Evolutionary conservation across 2,113 vertebrate species (phyloP), one percentile per base, ranked within the genome.

Genomic region (Scopus umbretta): DNA sequence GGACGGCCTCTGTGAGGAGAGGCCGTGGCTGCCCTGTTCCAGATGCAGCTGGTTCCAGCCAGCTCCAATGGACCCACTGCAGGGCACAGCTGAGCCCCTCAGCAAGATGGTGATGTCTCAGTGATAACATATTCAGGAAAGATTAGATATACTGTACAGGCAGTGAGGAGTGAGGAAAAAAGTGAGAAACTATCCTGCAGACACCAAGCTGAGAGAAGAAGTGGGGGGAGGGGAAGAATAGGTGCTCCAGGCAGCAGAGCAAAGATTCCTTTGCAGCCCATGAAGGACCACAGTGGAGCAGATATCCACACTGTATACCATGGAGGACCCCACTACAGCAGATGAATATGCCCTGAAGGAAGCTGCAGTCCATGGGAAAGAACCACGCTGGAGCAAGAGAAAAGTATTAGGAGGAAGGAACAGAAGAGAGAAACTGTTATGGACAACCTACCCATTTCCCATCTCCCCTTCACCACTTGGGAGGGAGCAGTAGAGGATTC

Each of bases 61-160:
- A 0, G 11, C 42, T 58, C 12, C 47, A 63, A 10, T 4, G 0
- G 3, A 30, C 16, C 38, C 27, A 29, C 38, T 0, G 0, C 21
- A 43, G 23, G 32, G 13, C 17, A 63, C 1, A 1, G 26, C 42
- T 43, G 23, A 43, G 8, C 11, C 30, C 26, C 9, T 1, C 25
- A 26, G 20, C 13, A 34, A 21, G 30, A 1, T 16, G 10, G 27
- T 17, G 30, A 6, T 9, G 18, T 2, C 29, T 56, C 26, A 22
- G 29, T 13, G 42, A 25, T 7, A 80, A 45, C 2, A 2, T 55
- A 22, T 50, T 38, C 45, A 20, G 42, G 52, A 66, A 36, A 83
- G 10, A 27, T 42, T 34, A 79, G 34, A 73, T 73, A 73, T 52
- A 25, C 14, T 62, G 25, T n/a, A 55, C 16, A 52, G 19, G 19